Percentiles rank a stretch among this genome's conserved stretches.
Conservation (phyloP, 2,113 vertebrate genomes). For the Synchiropus splendidus region DNA sequence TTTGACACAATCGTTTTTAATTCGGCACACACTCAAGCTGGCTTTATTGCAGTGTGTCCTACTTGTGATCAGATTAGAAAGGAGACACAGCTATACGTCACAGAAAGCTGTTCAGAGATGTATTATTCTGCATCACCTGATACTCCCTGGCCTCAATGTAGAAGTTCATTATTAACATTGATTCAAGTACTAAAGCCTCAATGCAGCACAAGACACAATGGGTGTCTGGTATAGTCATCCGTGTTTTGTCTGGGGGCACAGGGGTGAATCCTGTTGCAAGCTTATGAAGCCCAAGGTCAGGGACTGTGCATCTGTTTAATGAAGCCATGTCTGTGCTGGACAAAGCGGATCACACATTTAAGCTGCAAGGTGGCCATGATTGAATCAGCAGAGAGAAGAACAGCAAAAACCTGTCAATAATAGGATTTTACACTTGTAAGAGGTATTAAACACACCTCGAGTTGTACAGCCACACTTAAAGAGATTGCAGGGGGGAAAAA, state of each 20-base stretch:
- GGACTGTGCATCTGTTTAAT: slow-evolving; percentile 41
- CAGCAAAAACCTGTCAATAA: not conserved
- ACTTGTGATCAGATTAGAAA: no score
- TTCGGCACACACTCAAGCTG: no score
- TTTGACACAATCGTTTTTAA: no score
- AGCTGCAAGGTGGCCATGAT: slow-evolving; percentile 17
- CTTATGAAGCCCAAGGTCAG: slow-evolving; percentile 48
- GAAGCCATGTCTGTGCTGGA: slow-evolving; percentile 17
- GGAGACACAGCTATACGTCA: no score
- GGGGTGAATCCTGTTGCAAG: slow-evolving; percentile 37
- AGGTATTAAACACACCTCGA: not conserved
- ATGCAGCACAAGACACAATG: no score
- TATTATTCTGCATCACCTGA: no score
- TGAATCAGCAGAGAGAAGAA: slow-evolving; percentile 14
- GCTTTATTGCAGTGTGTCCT: no score
- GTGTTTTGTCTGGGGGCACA: slow-evolving; percentile 1
- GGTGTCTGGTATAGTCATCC: slow-evolving; percentile 13
- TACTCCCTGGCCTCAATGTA: slow-evolving; percentile 13
- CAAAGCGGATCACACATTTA: slow-evolving; percentile 15
- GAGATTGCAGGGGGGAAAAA: slow-evolving; percentile 9
- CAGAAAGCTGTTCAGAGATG: no score
- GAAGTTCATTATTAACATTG: no score
- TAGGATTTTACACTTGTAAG: not conserved
- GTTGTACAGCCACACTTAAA: not conserved
- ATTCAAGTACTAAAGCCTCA: no score